These are phyloP conservation scores for Apteryx owenii DNA, from an alignment of 2,113 vertebrate genomes.

Conservation along the genomic window DNA sequence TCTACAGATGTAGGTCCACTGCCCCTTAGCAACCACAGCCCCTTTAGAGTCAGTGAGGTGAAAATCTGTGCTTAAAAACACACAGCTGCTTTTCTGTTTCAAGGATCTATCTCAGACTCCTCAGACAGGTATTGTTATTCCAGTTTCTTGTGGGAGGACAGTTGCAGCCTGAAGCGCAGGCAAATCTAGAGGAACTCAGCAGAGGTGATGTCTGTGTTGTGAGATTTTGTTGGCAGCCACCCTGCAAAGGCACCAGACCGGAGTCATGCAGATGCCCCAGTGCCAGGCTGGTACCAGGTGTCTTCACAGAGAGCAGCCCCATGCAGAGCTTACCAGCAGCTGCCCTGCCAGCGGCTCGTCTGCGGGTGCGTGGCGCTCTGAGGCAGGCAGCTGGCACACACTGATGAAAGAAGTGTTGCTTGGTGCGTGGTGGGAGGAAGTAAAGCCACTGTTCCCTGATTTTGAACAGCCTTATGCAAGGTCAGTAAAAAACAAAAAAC, in stretches of 20 bases:
- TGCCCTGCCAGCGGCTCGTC: not conserved
- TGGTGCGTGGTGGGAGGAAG: not conserved
- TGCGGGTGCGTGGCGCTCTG: rapidly evolving
- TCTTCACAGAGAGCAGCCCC: rapidly evolving
- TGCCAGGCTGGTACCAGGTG: rapidly evolving
- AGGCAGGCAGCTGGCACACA: not conserved
- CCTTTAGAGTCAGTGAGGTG: not conserved
- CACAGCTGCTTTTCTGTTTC: not conserved
- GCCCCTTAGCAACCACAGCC: not conserved
- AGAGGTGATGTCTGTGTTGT: rapidly evolving
- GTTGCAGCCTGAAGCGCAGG: not conserved
- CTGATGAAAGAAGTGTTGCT: not conserved
- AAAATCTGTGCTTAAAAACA: not conserved
- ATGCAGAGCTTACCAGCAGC: not conserved
- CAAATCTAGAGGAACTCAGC: not conserved
- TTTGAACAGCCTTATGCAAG: not conserved
- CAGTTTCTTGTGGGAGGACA: not conserved
- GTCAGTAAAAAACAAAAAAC: not conserved
- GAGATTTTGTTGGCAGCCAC: not conserved
- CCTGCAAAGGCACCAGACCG: not conserved
- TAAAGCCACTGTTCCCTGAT: not conserved
- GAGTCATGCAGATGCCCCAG: not conserved
- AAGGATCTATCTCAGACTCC: not conserved
- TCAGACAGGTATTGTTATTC: not conserved
- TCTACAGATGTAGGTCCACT: not conserved